Evolutionary conservation across 1,140 invertebrate genomes (phyloP), one percentile per base, ranked within the genome.

Genomic region (Drosophila virilis): DNA sequence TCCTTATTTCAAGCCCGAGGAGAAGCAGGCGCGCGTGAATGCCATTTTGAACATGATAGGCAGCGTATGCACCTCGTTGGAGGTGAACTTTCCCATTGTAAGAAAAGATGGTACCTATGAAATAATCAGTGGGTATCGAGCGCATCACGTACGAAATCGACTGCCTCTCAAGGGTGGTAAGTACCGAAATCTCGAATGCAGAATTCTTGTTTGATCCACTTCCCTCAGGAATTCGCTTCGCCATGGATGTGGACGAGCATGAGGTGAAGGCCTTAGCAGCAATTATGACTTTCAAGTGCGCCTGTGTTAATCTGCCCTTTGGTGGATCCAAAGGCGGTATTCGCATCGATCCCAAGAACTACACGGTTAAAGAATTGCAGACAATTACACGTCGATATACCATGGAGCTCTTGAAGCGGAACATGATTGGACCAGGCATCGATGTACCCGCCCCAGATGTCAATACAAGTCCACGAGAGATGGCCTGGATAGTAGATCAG

Each of bases 381-480:
- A 96, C 96, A 76, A 97, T 98, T 58, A 98, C 97, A 0, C 92
- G 97, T 28, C 93, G 97, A 55, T 97, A 97, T 81, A 95, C 97
- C 1, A 93, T 98, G 55, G 97, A 98, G 86, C 93, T 98, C 38
- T 95, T 96, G 0, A 98, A 98, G 93, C 97, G 97, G 72, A 96
- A 97, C 52, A 98, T 98, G 92, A 96, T 98, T 77, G 97, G 93
- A 8, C 96, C 97, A 2, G 96, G 95, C 33, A 94, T 97, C 78
- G 97, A 98, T 93, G 97, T 97, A 0, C 97, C 97, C 1, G 97
- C 97, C 1, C 97, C 97, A 9, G 97, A 98, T 91, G 93, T 96
- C 52, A 96, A 96, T 60, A 98, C 97, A 6, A 95, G 96, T 9
- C 94, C 95, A 45, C 92, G 95, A 50, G 96, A 97, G 92, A 98